Evolutionary conservation across 2,797 vertebrate genomes (phyloP).

Genomic region (Acrocephalus scirpaceus): DNA sequence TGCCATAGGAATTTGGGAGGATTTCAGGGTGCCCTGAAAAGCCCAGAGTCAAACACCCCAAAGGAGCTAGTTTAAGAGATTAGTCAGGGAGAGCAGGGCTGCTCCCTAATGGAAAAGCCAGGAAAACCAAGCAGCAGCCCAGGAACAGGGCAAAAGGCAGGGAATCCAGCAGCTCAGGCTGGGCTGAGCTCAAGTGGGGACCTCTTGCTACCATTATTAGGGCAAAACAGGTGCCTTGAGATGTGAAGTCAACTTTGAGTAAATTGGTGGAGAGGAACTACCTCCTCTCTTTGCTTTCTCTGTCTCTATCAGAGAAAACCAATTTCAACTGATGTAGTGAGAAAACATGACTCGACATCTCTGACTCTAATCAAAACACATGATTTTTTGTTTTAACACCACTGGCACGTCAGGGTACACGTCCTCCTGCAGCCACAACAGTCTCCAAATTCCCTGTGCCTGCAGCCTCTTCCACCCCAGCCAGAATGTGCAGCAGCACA

Average conservation of each 20-base stretch:
- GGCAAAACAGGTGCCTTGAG: background rate
- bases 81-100: background rate
- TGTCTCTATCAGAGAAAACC: background rate
- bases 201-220: background rate
- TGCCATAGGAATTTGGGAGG: background rate
- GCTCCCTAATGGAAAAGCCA: constrained; percentile 28
- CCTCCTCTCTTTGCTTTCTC: background rate
- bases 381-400: background rate
- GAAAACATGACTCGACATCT: background rate
- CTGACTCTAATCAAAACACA: background rate
- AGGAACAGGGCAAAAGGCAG: background rate
- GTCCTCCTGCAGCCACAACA: background rate
- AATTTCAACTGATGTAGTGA: background rate
- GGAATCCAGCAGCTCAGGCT: background rate
- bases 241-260: background rate
- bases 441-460: background rate
- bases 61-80: background rate
- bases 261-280: background rate
- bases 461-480: background rate
- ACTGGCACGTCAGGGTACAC: rapidly evolving
- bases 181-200: background rate
- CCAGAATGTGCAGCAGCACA: background rate
- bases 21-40: background rate
- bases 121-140: background rate
- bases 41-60: background rate